Percentiles rank a stretch among this genome's conserved stretches.
Evolutionary conservation across 2,888 invertebrate genomes (phyloP).

Genomic region (Protophormia terraenovae): DNA sequence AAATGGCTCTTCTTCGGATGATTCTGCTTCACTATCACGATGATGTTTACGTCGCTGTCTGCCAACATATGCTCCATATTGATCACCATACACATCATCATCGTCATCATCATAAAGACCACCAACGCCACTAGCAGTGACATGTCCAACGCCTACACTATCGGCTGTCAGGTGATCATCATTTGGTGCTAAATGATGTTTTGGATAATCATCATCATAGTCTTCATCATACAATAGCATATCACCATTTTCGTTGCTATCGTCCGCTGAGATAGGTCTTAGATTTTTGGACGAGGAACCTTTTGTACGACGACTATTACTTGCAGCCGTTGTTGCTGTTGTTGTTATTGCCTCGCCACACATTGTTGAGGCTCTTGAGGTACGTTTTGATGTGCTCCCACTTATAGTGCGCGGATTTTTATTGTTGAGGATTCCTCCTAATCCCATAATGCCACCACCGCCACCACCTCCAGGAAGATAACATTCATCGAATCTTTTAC

Average conservation of each 20-base stretch:
- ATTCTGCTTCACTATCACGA: conserved; percentile 73
- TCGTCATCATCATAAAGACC: conserved; percentile 52
- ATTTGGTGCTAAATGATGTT: conserved; percentile 75
- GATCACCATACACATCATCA: conserved; percentile 68
- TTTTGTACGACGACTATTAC: conserved; percentile 40
- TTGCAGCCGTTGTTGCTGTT: too few relatives aligned
- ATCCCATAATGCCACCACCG: conserved; percentile 15
- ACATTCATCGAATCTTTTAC: conserved; percentile 61
- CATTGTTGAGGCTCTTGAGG: conserved; percentile 56
- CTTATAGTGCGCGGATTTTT: conserved; percentile 47
- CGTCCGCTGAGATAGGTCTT: conserved; percentile 52
- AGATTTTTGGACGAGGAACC: conserved; percentile 43
- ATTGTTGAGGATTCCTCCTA: conserved; percentile 21
- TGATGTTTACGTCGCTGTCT: conserved; percentile 66
- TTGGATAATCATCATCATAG: conserved; percentile 73
- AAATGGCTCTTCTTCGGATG: conserved; percentile 82
- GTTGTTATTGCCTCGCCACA: conserved; percentile 45
- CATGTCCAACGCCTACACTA: conserved; percentile 61
- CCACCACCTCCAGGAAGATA: conserved; percentile 54
- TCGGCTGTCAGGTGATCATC: conserved; percentile 70
- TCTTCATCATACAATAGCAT: conserved; percentile 68
- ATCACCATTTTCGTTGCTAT: conserved; percentile 61
- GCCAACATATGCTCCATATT: conserved; percentile 73
- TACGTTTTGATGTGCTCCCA: conserved; percentile 52
- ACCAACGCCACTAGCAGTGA: conserved; percentile 51